phyloP scores from a whole-genome alignment of 1,140 invertebrate species.

The honey bee (Apis mellifera) region DNA sequence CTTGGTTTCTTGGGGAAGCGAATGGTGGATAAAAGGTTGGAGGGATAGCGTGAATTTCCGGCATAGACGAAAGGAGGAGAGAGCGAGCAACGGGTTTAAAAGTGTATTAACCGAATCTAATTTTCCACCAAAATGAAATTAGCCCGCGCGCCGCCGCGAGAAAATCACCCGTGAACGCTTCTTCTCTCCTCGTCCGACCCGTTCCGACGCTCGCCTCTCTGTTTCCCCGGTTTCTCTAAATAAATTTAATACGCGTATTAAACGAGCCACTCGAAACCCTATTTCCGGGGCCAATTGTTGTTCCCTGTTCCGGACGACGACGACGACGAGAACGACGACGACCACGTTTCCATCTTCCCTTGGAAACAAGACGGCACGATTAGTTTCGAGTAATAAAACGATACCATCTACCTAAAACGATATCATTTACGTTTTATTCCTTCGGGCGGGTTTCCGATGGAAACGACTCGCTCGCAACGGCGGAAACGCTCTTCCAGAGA shows the following conservation, averaged over 20 bases:
- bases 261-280: constrained; percentile 3
- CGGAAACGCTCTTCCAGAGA: background rate
- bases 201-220: background rate
- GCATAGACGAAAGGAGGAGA: background rate
- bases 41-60: background rate
- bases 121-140: constrained; percentile 29
- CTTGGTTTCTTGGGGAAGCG: background rate
- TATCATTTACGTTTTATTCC: constrained; percentile 38
- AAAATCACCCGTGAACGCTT: constrained; percentile 28
- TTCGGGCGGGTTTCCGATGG: background rate
- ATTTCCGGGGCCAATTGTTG: constrained; percentile 19
- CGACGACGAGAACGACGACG: too few relatives aligned
- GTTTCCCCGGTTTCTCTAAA: background rate
- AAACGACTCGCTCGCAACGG: background rate
- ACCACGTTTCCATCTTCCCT: background rate
- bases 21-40: background rate
- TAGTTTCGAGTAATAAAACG: constrained; percentile 30
- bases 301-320: background rate
- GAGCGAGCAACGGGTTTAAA: background rate
- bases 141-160: background rate
- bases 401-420: background rate
- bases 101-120: constrained; percentile 35
- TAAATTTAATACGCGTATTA: constrained; percentile 42
- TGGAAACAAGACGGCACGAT: constrained; percentile 19
- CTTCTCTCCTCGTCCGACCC: background rate